Percentiles rank a stretch among this genome's conserved stretches.
Conservation (phyloP, 23 tunicate species). For the Styela clava region DNA sequence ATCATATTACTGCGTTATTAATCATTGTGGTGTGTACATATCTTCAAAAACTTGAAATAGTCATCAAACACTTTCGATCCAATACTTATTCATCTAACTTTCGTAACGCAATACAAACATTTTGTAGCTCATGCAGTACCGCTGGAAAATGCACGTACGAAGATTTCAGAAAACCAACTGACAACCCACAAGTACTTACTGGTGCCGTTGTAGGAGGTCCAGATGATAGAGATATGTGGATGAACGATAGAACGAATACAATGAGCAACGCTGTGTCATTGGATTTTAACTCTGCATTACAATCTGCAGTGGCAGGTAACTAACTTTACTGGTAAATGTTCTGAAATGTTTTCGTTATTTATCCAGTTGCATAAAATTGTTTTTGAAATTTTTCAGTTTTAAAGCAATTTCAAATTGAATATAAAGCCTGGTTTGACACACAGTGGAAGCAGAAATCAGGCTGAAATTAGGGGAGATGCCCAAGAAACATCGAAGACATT, state of each 20-base stretch:
- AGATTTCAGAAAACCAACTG: slow-evolving; percentile 16
- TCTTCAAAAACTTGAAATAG: too few relatives aligned
- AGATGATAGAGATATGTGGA: slow-evolving; percentile 32
- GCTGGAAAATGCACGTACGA: slow-evolving; percentile 62
- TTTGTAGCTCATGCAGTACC: slow-evolving; percentile 73
- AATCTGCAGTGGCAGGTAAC: slow-evolving; percentile 80
- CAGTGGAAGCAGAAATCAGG: slow-evolving; percentile 12
- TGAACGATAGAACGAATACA: slow-evolving; percentile 51
- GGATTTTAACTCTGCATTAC: slow-evolving; percentile 76
- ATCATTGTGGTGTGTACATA: too few relatives aligned
- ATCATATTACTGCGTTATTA: too few relatives aligned
- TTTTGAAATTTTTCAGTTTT: slow-evolving; percentile 17
- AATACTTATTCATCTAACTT: too few relatives aligned
- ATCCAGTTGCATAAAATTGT: too few relatives aligned
- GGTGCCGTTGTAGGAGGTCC: slow-evolving; percentile 91
- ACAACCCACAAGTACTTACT: slow-evolving; percentile 47
- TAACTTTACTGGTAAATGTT: neutral
- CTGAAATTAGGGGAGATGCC: too few relatives aligned
- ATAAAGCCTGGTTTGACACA: slow-evolving; percentile 29
- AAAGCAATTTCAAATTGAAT: slow-evolving; percentile 24
- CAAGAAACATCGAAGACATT: too few relatives aligned
- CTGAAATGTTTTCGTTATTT: too few relatives aligned
- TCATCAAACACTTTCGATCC: too few relatives aligned
- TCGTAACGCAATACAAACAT: too few relatives aligned
- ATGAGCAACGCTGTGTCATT: slow-evolving; percentile 59